A percentile compares a stretch with the other conserved stretches of the same genome.
phyloP scores from a whole-genome alignment of 1,140 invertebrate genomes.

The Drosophila nannoptera region DNA sequence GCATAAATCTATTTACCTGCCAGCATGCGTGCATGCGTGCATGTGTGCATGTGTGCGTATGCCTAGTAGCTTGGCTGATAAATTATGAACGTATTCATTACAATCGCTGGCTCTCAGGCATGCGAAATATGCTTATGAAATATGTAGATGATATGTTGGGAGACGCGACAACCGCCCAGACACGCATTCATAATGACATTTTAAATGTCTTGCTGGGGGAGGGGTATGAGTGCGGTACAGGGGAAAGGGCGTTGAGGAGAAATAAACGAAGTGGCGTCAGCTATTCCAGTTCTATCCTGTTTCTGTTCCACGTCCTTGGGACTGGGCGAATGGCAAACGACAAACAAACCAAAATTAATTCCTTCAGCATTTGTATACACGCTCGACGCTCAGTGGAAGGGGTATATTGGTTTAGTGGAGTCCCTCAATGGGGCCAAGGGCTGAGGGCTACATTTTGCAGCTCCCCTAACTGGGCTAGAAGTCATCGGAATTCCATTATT shows the following conservation, averaged over 20 bases:
- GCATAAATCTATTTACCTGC: not conserved
- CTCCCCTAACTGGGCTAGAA: too few relatives aligned
- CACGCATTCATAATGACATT: conserved; percentile 71
- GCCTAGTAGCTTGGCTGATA: conserved; percentile 24
- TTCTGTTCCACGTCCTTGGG: conserved; percentile 54
- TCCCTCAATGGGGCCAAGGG: too few relatives aligned
- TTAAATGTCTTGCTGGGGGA: conserved; percentile 49
- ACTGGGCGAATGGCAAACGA: conserved; percentile 6
- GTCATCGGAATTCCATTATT: too few relatives aligned
- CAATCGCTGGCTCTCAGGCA: conserved; percentile 68
- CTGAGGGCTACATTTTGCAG: too few relatives aligned
- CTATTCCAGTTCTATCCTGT: not conserved
- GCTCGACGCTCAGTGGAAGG: too few relatives aligned
- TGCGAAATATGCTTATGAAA: conserved; percentile 71
- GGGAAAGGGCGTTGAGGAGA: too few relatives aligned
- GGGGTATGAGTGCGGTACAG: too few relatives aligned
- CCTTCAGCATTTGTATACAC: conserved; percentile 39
- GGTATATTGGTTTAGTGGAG: too few relatives aligned
- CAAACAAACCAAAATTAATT: conserved; percentile 48
- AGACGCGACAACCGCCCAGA: conserved; percentile 31
- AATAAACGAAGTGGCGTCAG: conserved; percentile 15
- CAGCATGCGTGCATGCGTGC: not conserved
- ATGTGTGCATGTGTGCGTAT: not conserved
- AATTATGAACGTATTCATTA: conserved; percentile 72
- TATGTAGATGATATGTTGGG: conserved; percentile 49